These are phyloP conservation scores for Eunapius fragilis DNA, from an alignment of 37 sponge, comb jelly and placozoan species.

Conservation along the genomic window DNA sequence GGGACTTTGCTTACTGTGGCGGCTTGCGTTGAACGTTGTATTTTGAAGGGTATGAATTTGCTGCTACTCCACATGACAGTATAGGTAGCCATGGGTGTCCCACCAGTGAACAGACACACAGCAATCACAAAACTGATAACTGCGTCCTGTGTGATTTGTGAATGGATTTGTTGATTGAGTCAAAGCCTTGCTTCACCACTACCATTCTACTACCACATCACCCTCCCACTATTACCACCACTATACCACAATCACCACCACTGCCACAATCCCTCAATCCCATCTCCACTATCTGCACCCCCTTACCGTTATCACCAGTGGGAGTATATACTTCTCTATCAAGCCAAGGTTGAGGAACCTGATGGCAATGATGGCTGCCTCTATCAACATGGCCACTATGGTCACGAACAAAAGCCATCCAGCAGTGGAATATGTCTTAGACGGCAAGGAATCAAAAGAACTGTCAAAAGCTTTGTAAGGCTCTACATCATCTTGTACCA, in stretches of 20 bases:
- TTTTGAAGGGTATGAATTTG: background rate
- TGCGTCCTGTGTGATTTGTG: conserved; percentile 7
- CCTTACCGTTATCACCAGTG: conserved; percentile 31
- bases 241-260: no score
- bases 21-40: background rate
- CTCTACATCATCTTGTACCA: background rate
- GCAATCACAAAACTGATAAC: background rate
- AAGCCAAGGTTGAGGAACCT: conserved; percentile 55
- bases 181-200: no score
- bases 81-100: background rate
- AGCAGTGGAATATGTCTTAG: background rate
- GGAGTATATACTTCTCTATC: background rate
- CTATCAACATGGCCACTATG: conserved; percentile 10
- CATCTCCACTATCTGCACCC: background rate
- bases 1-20: background rate
- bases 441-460: background rate
- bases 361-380: conserved; percentile 26
- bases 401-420: conserved; percentile 44
- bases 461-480: background rate
- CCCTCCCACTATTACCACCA: background rate
- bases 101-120: conserved; percentile 26
- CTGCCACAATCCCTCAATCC: no score
- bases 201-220: no score
- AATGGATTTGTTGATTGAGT: background rate
- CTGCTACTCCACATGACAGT: background rate